phyloP scores from a whole-genome alignment of 2,888 invertebrate genomes.

The Coremacera marginata region DNA sequence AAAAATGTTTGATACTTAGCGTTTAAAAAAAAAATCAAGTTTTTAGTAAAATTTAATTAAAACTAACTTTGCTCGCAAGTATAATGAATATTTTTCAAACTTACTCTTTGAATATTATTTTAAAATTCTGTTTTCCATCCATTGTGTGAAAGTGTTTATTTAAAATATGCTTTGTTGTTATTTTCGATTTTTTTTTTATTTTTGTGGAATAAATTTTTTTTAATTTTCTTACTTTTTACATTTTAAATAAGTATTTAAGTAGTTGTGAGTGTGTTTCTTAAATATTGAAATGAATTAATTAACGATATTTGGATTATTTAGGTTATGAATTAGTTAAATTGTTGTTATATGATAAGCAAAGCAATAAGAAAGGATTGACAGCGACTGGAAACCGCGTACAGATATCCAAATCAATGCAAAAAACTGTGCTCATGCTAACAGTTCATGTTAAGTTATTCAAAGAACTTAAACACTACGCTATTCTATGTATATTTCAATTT shows the following conservation, averaged over 20 bases:
- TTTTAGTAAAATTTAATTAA: constrained; percentile 5
- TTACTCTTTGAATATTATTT: constrained; percentile 1
- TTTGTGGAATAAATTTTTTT: background rate
- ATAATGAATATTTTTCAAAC: background rate
- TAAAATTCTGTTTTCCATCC: constrained; percentile 42
- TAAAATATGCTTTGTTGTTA: background rate
- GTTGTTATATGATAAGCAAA: background rate
- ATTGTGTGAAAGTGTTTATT: constrained; percentile 52
- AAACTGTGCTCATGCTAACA: background rate
- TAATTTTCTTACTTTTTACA: background rate
- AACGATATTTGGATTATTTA: background rate
- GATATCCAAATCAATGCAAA: background rate
- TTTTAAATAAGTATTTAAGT: constrained; percentile 45
- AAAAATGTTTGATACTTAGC: constrained; percentile 10
- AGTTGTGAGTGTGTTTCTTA: constrained; percentile 19
- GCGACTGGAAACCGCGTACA: background rate
- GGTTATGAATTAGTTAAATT: background rate
- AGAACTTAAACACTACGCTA: no score
- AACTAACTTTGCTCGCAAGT: constrained; percentile 4
- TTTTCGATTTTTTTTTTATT: background rate
- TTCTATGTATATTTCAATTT: no score
- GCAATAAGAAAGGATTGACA: background rate
- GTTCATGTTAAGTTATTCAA: background rate
- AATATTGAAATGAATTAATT: background rate
- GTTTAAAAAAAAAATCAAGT: background rate